Evolutionary conservation across 2,113 vertebrate species (phyloP).

Genomic region (Copsychus sechellarum): DNA sequence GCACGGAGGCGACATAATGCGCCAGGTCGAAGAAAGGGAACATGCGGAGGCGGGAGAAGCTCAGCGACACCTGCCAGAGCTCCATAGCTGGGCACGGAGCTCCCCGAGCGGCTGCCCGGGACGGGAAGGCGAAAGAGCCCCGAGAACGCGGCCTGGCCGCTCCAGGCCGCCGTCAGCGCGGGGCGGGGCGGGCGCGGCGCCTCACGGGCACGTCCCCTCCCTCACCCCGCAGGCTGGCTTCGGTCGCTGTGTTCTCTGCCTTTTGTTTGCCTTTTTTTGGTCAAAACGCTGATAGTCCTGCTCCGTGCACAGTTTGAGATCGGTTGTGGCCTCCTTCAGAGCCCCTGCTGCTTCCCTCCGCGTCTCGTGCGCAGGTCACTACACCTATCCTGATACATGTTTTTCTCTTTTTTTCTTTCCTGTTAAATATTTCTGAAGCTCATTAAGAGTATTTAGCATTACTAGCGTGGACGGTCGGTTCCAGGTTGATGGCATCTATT

Average conservation of each 20-base stretch:
- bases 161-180: not conserved
- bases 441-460: too few relatives aligned
- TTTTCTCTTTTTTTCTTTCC: fast-evolving
- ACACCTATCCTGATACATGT: fast-evolving
- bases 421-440: not conserved
- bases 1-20: conserved; percentile 87
- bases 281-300: fast-evolving
- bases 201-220: fast-evolving
- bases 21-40: conserved; percentile 94
- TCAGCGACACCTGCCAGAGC: conserved; percentile 71
- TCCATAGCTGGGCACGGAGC: conserved; percentile 36
- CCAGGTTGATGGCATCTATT: not conserved
- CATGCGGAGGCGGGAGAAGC: conserved; percentile 85
- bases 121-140: fast-evolving
- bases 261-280: too few relatives aligned
- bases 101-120: not conserved
- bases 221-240: fast-evolving
- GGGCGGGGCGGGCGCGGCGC: not conserved
- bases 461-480: fast-evolving
- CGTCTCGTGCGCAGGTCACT: fast-evolving
- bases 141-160: not conserved
- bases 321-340: too few relatives aligned
- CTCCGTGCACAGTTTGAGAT: fast-evolving
- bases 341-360: fast-evolving
- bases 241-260: fast-evolving